Base-by-base conservation (phyloP, 1,140 invertebrate genomes). In the Procambarus virginalis region DNA sequence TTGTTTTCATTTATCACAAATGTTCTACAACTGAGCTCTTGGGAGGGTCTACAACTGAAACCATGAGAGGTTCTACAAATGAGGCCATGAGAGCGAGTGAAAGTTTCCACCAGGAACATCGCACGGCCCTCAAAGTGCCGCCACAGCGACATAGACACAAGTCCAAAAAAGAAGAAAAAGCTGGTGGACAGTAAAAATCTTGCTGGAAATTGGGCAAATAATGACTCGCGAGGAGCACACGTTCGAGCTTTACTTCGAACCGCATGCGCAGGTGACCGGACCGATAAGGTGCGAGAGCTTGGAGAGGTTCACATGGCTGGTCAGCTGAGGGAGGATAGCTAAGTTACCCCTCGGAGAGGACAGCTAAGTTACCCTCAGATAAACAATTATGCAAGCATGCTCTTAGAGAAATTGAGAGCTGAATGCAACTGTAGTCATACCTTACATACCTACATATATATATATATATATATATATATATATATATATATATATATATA, bases 141-240 rank as follows among this genome's bases (percentile, higher is more conserved):
- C 68, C 68, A 70, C n/a, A 22, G 5, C 22, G 68, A 70, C 68
- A 22, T 6, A 70, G 68, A 68, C 12, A 68, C 17, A 68, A 68
- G 17, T 17, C 64, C 20, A 6, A 20, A 51, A 4, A 48, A 55
- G 76, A 83, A 83, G 49, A 60, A 83, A 89, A 8, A 89, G 70
- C 60, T 76, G 55, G 49, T 60, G 48, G 82, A 55, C 70, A 84
- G 45, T 48, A 75, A 80, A 79, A 45, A 80, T 76, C 55, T 86
- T 70, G 22, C 6, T 22, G 85, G 82, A 86, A 86, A 86, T 55
- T 60, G 80, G 86, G 80, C 86, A 89, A 89, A 89, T 89, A 89
- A 89, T 81, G 60, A 70, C 22, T 20, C 20, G 17, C 22, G 68
- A 17, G 10, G 0, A 10, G 22, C 22, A 34, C 6, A 34, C 20